These are phyloP conservation scores for Pontoporia blainvillei DNA, from an alignment of 2,113 vertebrate genomes.

Conservation along the genomic window DNA sequence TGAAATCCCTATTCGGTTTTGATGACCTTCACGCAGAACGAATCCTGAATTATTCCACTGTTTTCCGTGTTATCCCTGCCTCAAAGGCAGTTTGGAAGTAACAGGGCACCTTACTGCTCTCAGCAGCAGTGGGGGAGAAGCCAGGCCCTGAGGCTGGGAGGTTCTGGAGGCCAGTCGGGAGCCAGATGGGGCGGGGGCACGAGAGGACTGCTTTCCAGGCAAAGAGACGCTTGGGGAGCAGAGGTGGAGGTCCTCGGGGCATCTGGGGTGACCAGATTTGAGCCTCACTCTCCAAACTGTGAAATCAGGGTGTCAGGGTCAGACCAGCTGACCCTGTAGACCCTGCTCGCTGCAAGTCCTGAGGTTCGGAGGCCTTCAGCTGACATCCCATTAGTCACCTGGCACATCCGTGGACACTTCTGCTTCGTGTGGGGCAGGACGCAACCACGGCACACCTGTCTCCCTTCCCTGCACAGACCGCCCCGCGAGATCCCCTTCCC, in stretches of 20 bases:
- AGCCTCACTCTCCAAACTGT: neutral
- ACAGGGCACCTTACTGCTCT: too few relatives aligned
- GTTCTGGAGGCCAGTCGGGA: fast-evolving
- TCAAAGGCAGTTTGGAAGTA: neutral
- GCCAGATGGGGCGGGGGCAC: fast-evolving
- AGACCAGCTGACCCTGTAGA: neutral
- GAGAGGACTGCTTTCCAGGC: neutral
- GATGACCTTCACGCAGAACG: slow-evolving; percentile 39
- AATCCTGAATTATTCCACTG: slow-evolving; percentile 66
- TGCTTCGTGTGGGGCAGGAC: neutral
- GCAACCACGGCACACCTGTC: fast-evolving
- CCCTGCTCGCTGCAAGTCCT: neutral
- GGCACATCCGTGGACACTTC: neutral
- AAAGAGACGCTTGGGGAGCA: neutral
- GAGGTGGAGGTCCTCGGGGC: too few relatives aligned
- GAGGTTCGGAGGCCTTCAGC: neutral
- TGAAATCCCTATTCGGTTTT: slow-evolving; percentile 73
- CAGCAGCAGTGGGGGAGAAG: neutral
- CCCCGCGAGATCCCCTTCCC: neutral
- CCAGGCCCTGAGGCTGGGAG: neutral
- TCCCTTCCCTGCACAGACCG: fast-evolving
- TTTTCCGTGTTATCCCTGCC: neutral
- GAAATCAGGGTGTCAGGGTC: neutral
- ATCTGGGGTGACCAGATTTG: too few relatives aligned
- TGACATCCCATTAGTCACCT: fast-evolving